Conservation (phyloP, 2,113 vertebrate genomes). For the Oryzias curvinotus region DNA sequence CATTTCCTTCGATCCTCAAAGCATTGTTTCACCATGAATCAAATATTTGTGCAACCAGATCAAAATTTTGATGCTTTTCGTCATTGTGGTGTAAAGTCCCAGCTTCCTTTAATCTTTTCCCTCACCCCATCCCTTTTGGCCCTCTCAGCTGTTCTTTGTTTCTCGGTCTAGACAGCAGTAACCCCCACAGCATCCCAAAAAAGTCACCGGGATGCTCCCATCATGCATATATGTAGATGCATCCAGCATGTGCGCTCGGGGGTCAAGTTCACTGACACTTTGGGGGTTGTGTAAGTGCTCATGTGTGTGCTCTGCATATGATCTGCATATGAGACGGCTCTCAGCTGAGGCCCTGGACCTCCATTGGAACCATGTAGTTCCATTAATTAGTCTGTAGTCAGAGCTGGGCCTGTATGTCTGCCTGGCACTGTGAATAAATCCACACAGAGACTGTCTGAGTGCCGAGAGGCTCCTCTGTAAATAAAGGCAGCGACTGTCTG, state of each 20-base stretch:
- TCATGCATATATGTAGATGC: constrained; percentile 68
- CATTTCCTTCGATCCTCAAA: not conserved
- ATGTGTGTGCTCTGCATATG: constrained; percentile 38
- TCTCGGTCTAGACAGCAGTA: constrained; percentile 51
- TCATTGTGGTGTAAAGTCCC: not conserved
- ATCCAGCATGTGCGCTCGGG: constrained; percentile 22
- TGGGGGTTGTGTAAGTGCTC: constrained; percentile 5
- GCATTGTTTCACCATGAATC: no score
- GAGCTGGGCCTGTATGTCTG: constrained; percentile 34
- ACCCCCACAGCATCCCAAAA: constrained; percentile 1
- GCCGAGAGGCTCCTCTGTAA: constrained; percentile 41
- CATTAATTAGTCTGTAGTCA: constrained; percentile 68
- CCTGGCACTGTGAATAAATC: constrained; percentile 54
- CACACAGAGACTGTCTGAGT: constrained; percentile 52
- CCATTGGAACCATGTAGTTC: constrained; percentile 32
- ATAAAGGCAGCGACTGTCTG: constrained; percentile 49
- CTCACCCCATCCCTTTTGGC: not conserved
- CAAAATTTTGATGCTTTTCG: no score
- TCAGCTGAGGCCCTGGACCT: constrained; percentile 43
- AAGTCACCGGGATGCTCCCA: constrained; percentile 17
- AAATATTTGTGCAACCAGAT: no score
- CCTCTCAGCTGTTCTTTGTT: constrained; percentile 59
- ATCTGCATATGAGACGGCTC: constrained; percentile 57
- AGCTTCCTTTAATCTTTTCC: not conserved
- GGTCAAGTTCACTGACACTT: constrained; percentile 47